Evolutionary conservation across 1,140 invertebrate species (phyloP).

Genomic region (Dinothrombium tinctorium): DNA sequence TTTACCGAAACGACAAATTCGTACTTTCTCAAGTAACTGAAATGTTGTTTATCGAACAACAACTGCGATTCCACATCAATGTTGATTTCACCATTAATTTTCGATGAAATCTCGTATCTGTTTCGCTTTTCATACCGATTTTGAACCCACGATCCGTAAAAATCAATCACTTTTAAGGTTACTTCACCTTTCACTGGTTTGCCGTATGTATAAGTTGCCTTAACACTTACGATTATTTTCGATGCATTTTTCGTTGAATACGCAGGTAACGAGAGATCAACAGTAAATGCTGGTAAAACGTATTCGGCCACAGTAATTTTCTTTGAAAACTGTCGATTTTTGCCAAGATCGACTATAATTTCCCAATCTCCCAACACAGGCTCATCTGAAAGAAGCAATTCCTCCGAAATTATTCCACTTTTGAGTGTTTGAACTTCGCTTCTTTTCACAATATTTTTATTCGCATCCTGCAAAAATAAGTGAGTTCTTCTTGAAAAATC

Average conservation of each 20-base stretch:
- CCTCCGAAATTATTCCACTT: slow-evolving; percentile 41
- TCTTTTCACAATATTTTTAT: slow-evolving; percentile 53
- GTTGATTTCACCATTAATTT: slow-evolving; percentile 15
- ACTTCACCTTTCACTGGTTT: slow-evolving; percentile 36
- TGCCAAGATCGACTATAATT: slow-evolving; percentile 31
- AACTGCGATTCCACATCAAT: slow-evolving; percentile 13
- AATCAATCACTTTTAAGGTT: slow-evolving; percentile 15
- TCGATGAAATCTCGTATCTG: slow-evolving; percentile 15
- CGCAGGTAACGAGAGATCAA: slow-evolving; percentile 57
- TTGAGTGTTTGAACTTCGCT: slow-evolving; percentile 36
- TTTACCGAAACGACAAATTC: slow-evolving; percentile 51
- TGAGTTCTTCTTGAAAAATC: background rate
- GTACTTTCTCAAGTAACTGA: slow-evolving; percentile 30
- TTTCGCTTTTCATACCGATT: slow-evolving; percentile 15
- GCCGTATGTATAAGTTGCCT: slow-evolving; percentile 58
- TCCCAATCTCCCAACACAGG: slow-evolving; percentile 81
- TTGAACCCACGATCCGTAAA: slow-evolving; percentile 14
- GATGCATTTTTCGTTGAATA: slow-evolving; percentile 55
- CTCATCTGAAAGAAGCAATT: slow-evolving; percentile 51
- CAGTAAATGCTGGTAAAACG: slow-evolving; percentile 72
- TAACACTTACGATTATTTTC: slow-evolving; percentile 39
- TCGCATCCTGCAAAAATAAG: slow-evolving; percentile 34
- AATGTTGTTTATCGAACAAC: slow-evolving; percentile 12
- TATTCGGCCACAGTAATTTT: slow-evolving; percentile 65
- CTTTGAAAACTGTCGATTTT: slow-evolving; percentile 21